A percentile compares a stretch with the other conserved stretches of the same genome.
These are phyloP conservation scores for Drosophila lutescens DNA, from an alignment of 2,888 invertebrate genomes.

Conservation along the genomic window DNA sequence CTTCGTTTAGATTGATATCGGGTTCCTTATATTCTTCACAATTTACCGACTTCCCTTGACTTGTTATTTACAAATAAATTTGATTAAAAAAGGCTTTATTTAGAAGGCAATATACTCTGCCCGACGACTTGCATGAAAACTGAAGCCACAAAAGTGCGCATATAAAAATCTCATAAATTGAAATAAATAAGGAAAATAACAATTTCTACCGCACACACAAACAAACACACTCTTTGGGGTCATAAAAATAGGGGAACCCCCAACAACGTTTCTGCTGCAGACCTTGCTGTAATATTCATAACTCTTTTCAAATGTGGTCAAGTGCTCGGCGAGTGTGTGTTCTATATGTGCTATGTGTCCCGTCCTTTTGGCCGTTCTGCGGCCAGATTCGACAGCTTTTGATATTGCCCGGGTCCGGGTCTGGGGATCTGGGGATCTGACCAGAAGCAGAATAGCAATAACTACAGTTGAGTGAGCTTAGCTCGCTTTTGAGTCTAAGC, in stretches of 20 bases:
- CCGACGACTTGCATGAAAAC: conserved; percentile 23
- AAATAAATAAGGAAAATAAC: conserved; percentile 80
- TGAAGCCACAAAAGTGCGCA: conserved; percentile 67
- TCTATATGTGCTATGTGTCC: conserved; percentile 13
- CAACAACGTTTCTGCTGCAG: conserved; percentile 28
- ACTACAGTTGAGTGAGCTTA: conserved; percentile 55
- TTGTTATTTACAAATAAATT: conserved; percentile 27
- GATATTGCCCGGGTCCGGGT: conserved; percentile 33
- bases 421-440: conserved; percentile 12
- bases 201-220: conserved; percentile 55
- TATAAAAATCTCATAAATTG: conserved; percentile 76
- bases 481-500: conserved; percentile 31
- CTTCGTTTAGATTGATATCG: conserved; percentile 24
- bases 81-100: conserved; percentile 40
- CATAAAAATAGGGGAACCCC: conserved; percentile 22
- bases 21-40: conserved; percentile 10
- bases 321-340: conserved; percentile 47
- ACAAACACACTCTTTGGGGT: conserved; percentile 20
- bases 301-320: conserved; percentile 80
- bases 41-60: conserved; percentile 29
- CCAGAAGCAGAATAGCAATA: conserved; percentile 25
- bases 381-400: conserved; percentile 49
- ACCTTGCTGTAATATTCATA: conserved; percentile 73
- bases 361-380: conserved; percentile 24
- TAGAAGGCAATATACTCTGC: conserved; percentile 53